Evolutionary conservation across 2,797 vertebrate genomes (phyloP).

Genomic region (Argya squamiceps): DNA sequence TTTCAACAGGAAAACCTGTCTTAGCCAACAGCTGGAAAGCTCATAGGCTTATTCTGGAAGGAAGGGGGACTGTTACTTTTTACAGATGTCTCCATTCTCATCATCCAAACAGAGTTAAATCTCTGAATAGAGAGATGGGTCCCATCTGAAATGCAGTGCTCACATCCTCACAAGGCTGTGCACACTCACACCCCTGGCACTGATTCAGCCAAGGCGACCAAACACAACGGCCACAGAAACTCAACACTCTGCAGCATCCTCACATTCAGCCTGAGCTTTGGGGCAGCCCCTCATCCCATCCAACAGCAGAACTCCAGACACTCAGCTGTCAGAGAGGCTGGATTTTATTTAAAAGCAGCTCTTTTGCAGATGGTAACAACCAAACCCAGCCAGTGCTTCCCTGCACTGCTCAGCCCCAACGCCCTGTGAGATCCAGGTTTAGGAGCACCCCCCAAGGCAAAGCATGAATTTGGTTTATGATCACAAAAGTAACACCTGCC

Average conservation of each 20-base stretch:
- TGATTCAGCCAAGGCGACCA: fast-evolving
- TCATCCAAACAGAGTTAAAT: slow-evolving; percentile 37
- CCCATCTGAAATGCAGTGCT: neutral
- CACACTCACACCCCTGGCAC: neutral
- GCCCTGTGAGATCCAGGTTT: neutral
- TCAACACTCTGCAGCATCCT: neutral
- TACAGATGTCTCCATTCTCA: slow-evolving; percentile 59
- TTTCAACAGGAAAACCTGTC: slow-evolving; percentile 59
- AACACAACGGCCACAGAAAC: neutral
- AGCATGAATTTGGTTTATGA: neutral
- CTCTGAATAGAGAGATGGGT: slow-evolving; percentile 19
- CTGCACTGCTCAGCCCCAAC: neutral
- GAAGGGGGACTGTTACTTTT: slow-evolving; percentile 25
- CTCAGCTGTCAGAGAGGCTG: neutral
- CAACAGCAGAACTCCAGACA: neutral
- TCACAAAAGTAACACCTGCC: slow-evolving; percentile 34
- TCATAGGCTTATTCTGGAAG: slow-evolving; percentile 33
- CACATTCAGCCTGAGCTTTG: neutral
- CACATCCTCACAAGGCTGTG: neutral
- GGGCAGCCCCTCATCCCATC: neutral
- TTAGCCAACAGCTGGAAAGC: slow-evolving; percentile 63
- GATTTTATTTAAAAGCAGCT: neutral
- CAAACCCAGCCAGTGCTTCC: neutral
- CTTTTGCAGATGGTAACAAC: neutral
- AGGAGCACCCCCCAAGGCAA: neutral